Evolutionary conservation across 2,797 vertebrate species (phyloP).

Genomic region (Nothura maculosa): DNA sequence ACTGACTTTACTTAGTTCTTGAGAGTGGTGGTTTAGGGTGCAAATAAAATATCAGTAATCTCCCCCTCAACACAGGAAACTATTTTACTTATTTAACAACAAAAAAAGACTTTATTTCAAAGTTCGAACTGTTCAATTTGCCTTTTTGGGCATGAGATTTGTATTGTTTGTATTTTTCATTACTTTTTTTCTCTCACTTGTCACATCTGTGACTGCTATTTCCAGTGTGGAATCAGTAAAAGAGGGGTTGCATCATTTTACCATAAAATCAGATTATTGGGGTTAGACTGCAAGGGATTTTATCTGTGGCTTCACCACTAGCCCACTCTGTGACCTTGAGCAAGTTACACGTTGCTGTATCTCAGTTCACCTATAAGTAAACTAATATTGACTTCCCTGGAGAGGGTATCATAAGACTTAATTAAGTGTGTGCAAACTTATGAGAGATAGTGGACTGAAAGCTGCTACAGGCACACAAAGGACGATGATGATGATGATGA

Average conservation of each 20-base stretch:
- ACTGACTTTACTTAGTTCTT: constrained; percentile 56
- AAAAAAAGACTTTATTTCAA: not conserved
- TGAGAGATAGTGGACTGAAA: not conserved
- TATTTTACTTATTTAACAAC: not conserved
- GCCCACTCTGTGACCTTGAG: constrained; percentile 66
- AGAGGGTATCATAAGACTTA: constrained; percentile 52
- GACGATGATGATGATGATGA: accelerated
- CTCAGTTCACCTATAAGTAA: constrained; percentile 70
- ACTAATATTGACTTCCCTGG: constrained; percentile 74
- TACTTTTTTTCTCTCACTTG: constrained; percentile 3
- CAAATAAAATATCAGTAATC: constrained; percentile 32
- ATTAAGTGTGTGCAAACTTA: constrained; percentile 55
- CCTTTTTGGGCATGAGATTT: not conserved
- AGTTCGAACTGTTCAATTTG: not conserved
- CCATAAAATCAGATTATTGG: constrained; percentile 41
- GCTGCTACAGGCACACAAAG: not conserved
- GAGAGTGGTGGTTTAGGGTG: constrained; percentile 48
- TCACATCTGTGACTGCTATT: constrained; percentile 28
- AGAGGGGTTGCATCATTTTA: constrained; percentile 8
- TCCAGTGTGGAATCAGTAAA: constrained; percentile 36
- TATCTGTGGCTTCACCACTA: constrained; percentile 49
- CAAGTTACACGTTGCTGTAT: constrained; percentile 47
- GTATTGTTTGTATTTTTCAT: not conserved
- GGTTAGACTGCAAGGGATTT: constrained; percentile 55
- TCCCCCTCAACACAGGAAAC: constrained; percentile 9